phyloP scores from a whole-genome alignment of 2,888 invertebrate species.

The Heteropelma amictum region DNA sequence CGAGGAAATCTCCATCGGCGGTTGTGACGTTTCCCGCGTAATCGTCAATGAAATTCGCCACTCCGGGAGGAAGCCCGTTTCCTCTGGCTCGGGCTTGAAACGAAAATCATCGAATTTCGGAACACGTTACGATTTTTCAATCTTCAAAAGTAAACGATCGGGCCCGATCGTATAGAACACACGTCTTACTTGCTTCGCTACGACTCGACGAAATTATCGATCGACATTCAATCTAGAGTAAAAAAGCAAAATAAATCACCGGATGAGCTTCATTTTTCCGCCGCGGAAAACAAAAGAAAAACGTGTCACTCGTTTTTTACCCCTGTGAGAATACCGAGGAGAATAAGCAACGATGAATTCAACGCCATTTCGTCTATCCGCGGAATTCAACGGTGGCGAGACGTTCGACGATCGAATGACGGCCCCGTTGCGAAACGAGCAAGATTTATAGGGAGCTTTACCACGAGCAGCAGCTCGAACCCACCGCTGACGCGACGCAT shows the following conservation, averaged over 20 bases:
- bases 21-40: neutral
- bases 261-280: neutral
- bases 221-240: conserved; percentile 53
- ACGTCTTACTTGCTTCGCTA: conserved; percentile 46
- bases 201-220: conserved; percentile 39
- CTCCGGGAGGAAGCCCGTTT: too few relatives aligned
- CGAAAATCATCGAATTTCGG: too few relatives aligned
- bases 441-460: too few relatives aligned
- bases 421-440: neutral
- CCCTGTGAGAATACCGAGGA: conserved; percentile 8
- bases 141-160: neutral
- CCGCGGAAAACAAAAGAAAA: neutral
- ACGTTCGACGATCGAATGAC: conserved; percentile 14
- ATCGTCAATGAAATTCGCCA: too few relatives aligned
- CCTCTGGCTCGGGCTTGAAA: too few relatives aligned
- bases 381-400: too few relatives aligned
- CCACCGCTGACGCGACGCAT: too few relatives aligned
- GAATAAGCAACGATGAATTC: neutral
- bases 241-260: neutral
- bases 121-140: neutral
- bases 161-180: neutral
- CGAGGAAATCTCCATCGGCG: neutral
- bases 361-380: neutral
- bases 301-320: neutral
- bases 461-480: too few relatives aligned